A percentile compares a stretch with the other conserved stretches of the same genome.
Evolutionary conservation across 2,888 invertebrate genomes (phyloP).

Genomic region (Megastigmus dorsalis): DNA sequence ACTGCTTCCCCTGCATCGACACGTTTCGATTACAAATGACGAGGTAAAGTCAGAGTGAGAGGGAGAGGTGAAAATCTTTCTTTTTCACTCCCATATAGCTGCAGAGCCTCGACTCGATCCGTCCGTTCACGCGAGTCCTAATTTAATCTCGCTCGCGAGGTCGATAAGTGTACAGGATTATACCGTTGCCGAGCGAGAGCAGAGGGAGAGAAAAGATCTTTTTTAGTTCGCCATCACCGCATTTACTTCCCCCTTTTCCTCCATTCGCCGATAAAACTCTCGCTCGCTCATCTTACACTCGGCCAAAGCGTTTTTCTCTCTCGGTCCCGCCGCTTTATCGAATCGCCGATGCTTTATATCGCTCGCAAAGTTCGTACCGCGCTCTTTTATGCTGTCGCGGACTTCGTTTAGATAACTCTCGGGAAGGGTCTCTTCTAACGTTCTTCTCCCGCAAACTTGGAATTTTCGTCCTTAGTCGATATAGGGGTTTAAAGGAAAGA

Average conservation of each 20-base stretch:
- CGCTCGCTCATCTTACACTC: not conserved
- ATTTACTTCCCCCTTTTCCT: not conserved
- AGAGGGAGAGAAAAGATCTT: not conserved
- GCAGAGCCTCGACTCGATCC: not conserved
- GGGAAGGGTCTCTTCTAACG: not conserved
- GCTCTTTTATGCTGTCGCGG: not conserved
- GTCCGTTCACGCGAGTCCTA: not conserved
- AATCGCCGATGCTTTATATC: slow-evolving; percentile 6
- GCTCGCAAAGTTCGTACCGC: too few relatives aligned
- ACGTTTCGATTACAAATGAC: not conserved
- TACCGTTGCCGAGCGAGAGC: not conserved
- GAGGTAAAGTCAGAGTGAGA: not conserved
- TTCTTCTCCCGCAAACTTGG: not conserved
- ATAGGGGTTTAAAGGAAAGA: not conserved
- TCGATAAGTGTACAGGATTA: not conserved
- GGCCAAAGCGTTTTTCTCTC: not conserved
- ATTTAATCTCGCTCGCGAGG: slow-evolving; percentile 9
- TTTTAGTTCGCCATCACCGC: not conserved
- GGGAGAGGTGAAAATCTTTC: not conserved
- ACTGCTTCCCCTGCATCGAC: not conserved
- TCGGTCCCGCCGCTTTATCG: not conserved
- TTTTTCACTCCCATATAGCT: not conserved
- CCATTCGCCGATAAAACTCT: too few relatives aligned
- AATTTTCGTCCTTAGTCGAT: not conserved
- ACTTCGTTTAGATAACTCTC: not conserved